A percentile compares a stretch with the other conserved stretches of the same genome.
phyloP scores from a whole-genome alignment of 2,797 vertebrate species.

The Alauda arvensis region DNA sequence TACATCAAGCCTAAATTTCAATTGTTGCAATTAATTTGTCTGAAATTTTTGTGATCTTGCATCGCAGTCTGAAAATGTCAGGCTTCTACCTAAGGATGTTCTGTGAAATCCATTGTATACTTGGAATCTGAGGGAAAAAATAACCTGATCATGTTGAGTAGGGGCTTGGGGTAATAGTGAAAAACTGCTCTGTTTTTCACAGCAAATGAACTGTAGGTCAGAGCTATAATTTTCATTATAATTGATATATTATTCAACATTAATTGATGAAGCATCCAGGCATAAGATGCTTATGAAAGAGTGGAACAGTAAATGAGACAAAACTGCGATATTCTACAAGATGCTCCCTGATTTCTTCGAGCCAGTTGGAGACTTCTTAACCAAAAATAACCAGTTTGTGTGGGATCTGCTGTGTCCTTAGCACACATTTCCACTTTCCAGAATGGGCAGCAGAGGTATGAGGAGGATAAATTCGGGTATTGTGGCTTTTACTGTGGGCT shows the following conservation, averaged over 20 bases:
- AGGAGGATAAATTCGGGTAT: not conserved
- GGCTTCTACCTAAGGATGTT: not conserved
- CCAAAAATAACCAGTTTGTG: not conserved
- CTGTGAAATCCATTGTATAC: accelerated
- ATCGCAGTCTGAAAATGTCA: not conserved
- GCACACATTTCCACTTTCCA: not conserved
- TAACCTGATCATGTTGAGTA: accelerated
- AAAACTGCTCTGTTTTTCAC: not conserved
- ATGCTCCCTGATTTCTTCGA: not conserved
- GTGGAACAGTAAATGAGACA: not conserved
- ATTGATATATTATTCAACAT: not conserved
- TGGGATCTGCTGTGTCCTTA: not conserved
- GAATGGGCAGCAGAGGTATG: not conserved
- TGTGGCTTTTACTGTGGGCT: not conserved
- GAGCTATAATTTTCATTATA: not conserved
- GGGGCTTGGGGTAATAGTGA: not conserved
- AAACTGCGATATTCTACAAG: not conserved
- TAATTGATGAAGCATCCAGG: not conserved
- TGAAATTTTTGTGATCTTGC: not conserved
- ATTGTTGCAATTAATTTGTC: not conserved
- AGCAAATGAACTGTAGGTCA: not conserved
- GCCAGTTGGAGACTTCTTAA: not conserved
- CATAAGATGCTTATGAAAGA: not conserved
- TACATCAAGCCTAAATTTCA: not conserved
- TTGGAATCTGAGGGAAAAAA: not conserved